Evolutionary conservation across 2,113 vertebrate species (phyloP), one percentile per base, ranked within the genome.

Genomic region (Semnornis frantzii): DNA sequence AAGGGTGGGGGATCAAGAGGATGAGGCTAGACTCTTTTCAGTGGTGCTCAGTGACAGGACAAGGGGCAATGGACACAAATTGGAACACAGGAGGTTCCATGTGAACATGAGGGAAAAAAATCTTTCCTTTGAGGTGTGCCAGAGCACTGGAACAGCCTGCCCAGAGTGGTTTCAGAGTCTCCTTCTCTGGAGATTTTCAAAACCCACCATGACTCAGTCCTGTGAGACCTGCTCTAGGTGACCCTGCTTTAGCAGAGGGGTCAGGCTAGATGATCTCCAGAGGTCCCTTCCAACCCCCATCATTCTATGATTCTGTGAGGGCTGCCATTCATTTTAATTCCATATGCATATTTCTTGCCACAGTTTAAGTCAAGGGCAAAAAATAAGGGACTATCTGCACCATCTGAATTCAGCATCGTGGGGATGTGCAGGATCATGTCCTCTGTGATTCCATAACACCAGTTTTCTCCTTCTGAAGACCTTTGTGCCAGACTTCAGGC

Each of bases 351-450:
- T 57, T 57, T 76, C 63, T 73, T 13, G 27, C 28, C 46, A 37
- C 3, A 44, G 74, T 31, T 82, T 50, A 89, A 87, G 9, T 18
- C 68, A 48, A 57, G 44, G 44, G 44, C 44, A n/a, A 80, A 66
- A 92, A 85, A 63, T 2, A 42, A 52, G 46, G 33, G 31, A 52
- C 9, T 54, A 27, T 16, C 28, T 8, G 1, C 59, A 62, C 15
- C 3, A 3, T 31, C n/a, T 57, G 52, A 63, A 34, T 33, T 34
- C 1, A 1, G 71, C 62, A 3, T 33, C 5, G 0, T 5, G 31
- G 30, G 34, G 27, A 84, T 20, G 57, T 13, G 48, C 2, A 12
- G 44, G 34, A 87, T 34, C 37, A 4, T 1, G 5, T 48, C 72
- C 42, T 55, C 64, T 19, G 8, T 4, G 2, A 52, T 71, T 21